Evolutionary conservation across 2,113 vertebrate species (phyloP), one percentile per base, ranked within the genome.

Genomic region (Salvelinus fontinalis): DNA sequence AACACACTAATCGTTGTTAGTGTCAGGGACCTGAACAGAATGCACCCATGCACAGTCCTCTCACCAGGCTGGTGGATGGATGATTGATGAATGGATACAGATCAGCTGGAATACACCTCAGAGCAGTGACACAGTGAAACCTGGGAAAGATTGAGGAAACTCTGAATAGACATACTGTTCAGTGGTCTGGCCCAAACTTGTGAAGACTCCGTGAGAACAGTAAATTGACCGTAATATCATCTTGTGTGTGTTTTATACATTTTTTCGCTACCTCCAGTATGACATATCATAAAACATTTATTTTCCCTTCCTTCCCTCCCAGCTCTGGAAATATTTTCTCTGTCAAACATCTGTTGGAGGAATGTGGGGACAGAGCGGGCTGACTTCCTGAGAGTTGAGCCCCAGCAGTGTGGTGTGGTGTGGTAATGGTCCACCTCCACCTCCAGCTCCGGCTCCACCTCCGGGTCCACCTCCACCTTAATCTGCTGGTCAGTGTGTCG

Each of bases 281-380:
- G 79, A 44, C 11, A 44, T 11, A 44, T 44, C 39, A 44, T 11
- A 1, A 80, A 88, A 85, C 77, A 77, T 86, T 80, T 75, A 83
- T 84, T 85, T 86, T 79, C 74, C 80, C 81, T 86, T 86, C 87
- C 88, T 83, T 92, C 86, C 77, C 67, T 87, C 79, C 90, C 94
- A 95, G 94, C 94, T 95, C 94, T 94, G 86, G 95, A 95, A 95
- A 95, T 91, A 94, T 92, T 95, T 93, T 88, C 78, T 78, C 82
- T 85, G 86, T 92, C 81, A 88, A 89, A 89, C 90, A 91, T 92
- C 90, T 92, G 91, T 82, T 85, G 76, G 48, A 89, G 89, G 91
- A 91, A 92, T 92, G 88, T 69, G 73, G 80, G 80, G 84, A 88
- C 80, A 75, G 86, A 80, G 78, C 79, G 34, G 62, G 72, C 74